Conservation (phyloP, 37 sponge, comb jelly and placozoan genomes). For the Amphimedon queenslandica region DNA sequence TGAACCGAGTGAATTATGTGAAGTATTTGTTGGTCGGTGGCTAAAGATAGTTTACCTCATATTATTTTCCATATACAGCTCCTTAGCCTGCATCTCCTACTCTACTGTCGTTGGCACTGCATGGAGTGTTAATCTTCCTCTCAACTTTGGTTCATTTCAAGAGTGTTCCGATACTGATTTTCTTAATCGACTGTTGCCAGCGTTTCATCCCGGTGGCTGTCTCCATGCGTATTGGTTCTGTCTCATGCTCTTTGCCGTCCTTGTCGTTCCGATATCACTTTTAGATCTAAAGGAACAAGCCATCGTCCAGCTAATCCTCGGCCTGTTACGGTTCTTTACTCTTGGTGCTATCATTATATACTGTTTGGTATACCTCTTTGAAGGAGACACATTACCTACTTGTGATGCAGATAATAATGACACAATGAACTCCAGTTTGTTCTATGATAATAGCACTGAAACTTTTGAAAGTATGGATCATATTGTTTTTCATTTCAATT, state of each 20-base stretch:
- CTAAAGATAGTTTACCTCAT: conserved; percentile 39
- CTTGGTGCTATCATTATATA: conserved; percentile 45
- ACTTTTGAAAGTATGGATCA: neutral
- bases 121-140: conserved; percentile 66
- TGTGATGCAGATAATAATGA: neutral
- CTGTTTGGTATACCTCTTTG: conserved; percentile 12
- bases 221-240: conserved; percentile 52
- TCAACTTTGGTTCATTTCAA: conserved; percentile 29
- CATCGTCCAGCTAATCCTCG: conserved; percentile 49
- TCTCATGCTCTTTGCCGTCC: conserved; percentile 52
- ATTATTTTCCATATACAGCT: conserved; percentile 21
- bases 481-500: conserved; percentile 31
- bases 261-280: conserved; percentile 54
- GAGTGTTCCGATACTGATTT: conserved; percentile 52
- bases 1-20: conserved; percentile 52
- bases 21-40: conserved; percentile 40
- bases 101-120: conserved; percentile 57
- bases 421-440: neutral
- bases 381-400: too few species aligned
- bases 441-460: neutral
- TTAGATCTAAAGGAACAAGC: conserved; percentile 67
- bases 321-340: conserved; percentile 45
- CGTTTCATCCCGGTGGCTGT: conserved; percentile 26
- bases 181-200: conserved; percentile 17
- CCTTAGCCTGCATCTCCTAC: conserved; percentile 25